phyloP scores from a whole-genome alignment of 2,113 vertebrate species.

The Scatophagus argus region DNA sequence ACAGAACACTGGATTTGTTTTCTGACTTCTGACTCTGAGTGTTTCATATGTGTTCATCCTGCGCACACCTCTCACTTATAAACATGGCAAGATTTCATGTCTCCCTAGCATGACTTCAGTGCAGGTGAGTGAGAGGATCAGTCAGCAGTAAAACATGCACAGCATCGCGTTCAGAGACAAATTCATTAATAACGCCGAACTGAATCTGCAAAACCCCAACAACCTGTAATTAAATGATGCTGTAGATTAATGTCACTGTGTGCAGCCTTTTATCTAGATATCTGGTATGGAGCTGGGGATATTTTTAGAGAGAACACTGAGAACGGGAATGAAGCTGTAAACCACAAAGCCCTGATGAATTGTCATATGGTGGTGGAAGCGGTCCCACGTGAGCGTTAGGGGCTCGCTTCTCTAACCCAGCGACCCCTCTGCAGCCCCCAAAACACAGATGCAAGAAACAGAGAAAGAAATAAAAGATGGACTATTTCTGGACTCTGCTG shows the following conservation, averaged over 20 bases:
- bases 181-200: not conserved
- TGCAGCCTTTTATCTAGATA: slow-evolving; percentile 30
- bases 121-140: not conserved
- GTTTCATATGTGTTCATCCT: not conserved
- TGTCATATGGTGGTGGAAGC: slow-evolving; percentile 40
- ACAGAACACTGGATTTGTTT: slow-evolving; percentile 39
- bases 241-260: not conserved
- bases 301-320: slow-evolving; percentile 58
- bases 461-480: slow-evolving; percentile 5
- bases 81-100: not conserved
- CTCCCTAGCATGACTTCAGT: not conserved
- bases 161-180: not conserved
- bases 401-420: slow-evolving; percentile 7
- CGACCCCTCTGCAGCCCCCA: slow-evolving; percentile 4
- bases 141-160: not conserved
- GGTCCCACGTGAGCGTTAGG: slow-evolving; percentile 30
- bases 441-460: slow-evolving; percentile 8
- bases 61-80: not conserved
- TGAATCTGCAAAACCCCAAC: not conserved
- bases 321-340: slow-evolving; percentile 47
- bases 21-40: not conserved
- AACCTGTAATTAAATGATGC: not conserved
- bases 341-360: slow-evolving; percentile 56
- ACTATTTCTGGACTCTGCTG: slow-evolving; percentile 1
- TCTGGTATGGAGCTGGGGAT: not conserved